These are phyloP conservation scores for Sminthurides aquaticus DNA, from an alignment of 2,888 invertebrate species.

Conservation along the genomic window DNA sequence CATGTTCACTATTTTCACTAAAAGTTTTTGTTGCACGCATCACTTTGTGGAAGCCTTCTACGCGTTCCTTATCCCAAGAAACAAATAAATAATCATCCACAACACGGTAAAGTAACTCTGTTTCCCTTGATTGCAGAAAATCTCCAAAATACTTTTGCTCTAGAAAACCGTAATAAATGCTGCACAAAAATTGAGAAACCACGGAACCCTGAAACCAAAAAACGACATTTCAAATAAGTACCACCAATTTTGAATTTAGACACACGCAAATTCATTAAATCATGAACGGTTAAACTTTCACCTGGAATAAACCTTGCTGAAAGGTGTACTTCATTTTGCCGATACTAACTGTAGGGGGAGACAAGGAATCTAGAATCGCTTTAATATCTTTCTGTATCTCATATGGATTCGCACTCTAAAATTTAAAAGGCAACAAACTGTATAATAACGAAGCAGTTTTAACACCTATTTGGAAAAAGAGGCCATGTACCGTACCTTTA, in stretches of 20 bases:
- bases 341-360: background rate
- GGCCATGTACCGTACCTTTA: too few species aligned
- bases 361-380: background rate
- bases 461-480: too few species aligned
- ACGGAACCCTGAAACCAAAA: conserved; percentile 33
- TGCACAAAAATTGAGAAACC: conserved; percentile 32
- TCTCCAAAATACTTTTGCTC: conserved; percentile 24
- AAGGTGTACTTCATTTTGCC: background rate
- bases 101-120: conserved; percentile 30
- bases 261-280: too few species aligned
- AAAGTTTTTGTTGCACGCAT: background rate
- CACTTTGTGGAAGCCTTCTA: background rate
- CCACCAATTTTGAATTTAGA: too few species aligned
- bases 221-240: too few species aligned
- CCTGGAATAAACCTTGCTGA: background rate
- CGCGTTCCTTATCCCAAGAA: conserved; percentile 13
- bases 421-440: too few species aligned
- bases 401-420: too few species aligned
- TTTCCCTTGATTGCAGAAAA: conserved; percentile 15
- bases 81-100: conserved; percentile 39
- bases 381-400: too few species aligned
- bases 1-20: background rate
- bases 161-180: conserved; percentile 36
- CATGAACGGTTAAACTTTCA: too few species aligned
- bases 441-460: too few species aligned